These are phyloP conservation scores for Amniataba percoides DNA, from an alignment of 2,797 vertebrate genomes.

Conservation along the genomic window DNA sequence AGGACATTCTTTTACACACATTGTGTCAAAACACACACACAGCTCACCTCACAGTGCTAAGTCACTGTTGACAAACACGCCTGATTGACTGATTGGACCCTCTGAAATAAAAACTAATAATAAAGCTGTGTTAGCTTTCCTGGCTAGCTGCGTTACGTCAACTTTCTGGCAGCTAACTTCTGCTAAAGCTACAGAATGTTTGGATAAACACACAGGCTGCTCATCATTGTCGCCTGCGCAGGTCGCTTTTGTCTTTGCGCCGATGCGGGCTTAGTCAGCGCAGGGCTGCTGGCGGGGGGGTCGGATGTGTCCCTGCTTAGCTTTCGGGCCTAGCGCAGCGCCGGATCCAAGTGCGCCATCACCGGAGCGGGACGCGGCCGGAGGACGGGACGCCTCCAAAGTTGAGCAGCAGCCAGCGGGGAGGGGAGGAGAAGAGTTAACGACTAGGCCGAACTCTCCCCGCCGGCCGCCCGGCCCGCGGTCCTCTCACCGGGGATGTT, in stretches of 20 bases:
- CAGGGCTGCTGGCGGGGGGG: conserved; percentile 68
- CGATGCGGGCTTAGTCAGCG: conserved; percentile 73
- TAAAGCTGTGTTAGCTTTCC: not conserved
- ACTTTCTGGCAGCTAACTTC: conserved; percentile 15
- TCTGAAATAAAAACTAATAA: not conserved
- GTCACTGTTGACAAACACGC: conserved; percentile 43
- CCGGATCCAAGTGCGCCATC: conserved; percentile 80
- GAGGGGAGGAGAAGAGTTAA: not conserved
- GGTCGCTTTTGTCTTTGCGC: conserved; percentile 64
- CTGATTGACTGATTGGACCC: not conserved
- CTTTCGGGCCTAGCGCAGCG: conserved; percentile 82
- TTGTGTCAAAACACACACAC: conserved; percentile 37
- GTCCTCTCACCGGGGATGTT: no score
- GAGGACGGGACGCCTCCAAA: conserved; percentile 38
- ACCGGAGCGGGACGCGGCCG: conserved; percentile 29
- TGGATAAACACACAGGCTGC: conserved; percentile 6
- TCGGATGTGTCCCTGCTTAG: conserved; percentile 68
- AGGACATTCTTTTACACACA: conserved; percentile 74
- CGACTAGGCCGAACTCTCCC: conserved; percentile 3
- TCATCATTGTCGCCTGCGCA: conserved; percentile 24
- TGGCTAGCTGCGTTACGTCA: conserved; percentile 14
- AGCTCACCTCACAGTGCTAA: conserved; percentile 33
- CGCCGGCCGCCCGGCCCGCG: no score
- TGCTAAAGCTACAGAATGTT: conserved; percentile 16
- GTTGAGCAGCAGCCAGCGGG: conserved; percentile 36